phyloP scores from a whole-genome alignment of 2,113 vertebrate species.

The Hoplias malabaricus region DNA sequence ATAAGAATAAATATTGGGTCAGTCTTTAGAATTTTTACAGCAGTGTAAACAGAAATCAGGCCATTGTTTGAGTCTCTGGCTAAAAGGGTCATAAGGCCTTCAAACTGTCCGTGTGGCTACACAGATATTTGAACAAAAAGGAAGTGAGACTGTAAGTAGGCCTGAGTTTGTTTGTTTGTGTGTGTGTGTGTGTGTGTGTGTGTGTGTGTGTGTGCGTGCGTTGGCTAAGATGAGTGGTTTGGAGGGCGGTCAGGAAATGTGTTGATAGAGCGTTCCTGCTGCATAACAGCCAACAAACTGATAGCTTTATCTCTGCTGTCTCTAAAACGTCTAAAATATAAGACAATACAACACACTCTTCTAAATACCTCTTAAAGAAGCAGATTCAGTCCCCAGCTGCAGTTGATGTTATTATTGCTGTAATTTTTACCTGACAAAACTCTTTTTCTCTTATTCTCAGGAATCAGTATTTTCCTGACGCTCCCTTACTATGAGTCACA shows the following conservation, averaged over 20 bases:
- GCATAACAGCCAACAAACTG: neutral
- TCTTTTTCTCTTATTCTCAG: conserved; percentile 61
- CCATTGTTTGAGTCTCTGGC: neutral
- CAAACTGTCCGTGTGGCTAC: conserved; percentile 4
- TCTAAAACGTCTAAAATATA: neutral
- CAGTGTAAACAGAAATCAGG: neutral
- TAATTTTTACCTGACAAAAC: neutral
- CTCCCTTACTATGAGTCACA: conserved; percentile 76
- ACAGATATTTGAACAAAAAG: conserved; percentile 37
- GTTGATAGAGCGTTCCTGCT: conserved; percentile 24
- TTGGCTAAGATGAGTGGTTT: neutral
- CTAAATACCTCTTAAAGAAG: no score
- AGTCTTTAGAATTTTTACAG: neutral
- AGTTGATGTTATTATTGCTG: neutral
- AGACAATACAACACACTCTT: neutral
- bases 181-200: no score
- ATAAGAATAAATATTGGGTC: neutral
- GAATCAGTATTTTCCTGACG: conserved; percentile 79
- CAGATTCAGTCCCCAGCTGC: no score
- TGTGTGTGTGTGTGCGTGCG: no score
- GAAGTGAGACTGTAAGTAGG: conserved; percentile 41
- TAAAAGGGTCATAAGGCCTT: neutral
- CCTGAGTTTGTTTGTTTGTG: neutral
- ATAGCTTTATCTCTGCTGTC: neutral
- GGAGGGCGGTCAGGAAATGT: conserved; percentile 52